A percentile compares a stretch with the other conserved stretches of the same genome.
Conservation (phyloP, 37 sponge, comb jelly and placozoan species). For the Bolinopsis microptera region DNA sequence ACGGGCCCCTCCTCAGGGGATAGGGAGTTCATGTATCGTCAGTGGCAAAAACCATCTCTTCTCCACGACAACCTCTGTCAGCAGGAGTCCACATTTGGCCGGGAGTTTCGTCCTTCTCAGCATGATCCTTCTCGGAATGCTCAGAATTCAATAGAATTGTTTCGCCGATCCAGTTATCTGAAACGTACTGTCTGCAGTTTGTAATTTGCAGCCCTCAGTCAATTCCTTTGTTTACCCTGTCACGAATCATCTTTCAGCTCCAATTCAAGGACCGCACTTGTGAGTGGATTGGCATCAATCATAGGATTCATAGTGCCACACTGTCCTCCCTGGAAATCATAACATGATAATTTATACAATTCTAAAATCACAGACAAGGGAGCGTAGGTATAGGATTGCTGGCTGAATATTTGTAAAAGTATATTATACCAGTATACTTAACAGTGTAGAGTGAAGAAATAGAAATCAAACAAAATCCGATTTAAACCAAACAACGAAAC, state of each 20-base stretch:
- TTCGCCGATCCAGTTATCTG: not conserved
- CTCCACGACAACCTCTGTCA: not conserved
- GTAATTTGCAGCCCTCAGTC: slow-evolving; percentile 1
- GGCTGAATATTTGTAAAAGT: too few species aligned
- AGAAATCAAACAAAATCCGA: too few species aligned
- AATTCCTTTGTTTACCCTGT: not conserved
- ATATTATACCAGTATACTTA: too few species aligned
- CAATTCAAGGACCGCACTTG: not conserved
- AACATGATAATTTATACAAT: too few species aligned
- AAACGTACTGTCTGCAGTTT: not conserved
- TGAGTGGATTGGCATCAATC: not conserved
- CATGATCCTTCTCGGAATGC: not conserved
- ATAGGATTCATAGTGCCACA: not conserved
- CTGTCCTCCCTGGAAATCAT: not conserved
- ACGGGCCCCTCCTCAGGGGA: too few species aligned
- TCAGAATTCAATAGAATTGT: not conserved
- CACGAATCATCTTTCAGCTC: not conserved
- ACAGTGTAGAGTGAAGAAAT: too few species aligned
- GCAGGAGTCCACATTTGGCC: not conserved
- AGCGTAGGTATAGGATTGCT: too few species aligned
- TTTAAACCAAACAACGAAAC: too few species aligned
- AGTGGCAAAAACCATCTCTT: not conserved
- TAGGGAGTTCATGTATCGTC: too few species aligned
- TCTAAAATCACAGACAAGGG: too few species aligned
- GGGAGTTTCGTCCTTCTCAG: not conserved